These are phyloP conservation scores for Grapholita molesta DNA, from an alignment of 1,140 invertebrate genomes.

Conservation along the genomic window DNA sequence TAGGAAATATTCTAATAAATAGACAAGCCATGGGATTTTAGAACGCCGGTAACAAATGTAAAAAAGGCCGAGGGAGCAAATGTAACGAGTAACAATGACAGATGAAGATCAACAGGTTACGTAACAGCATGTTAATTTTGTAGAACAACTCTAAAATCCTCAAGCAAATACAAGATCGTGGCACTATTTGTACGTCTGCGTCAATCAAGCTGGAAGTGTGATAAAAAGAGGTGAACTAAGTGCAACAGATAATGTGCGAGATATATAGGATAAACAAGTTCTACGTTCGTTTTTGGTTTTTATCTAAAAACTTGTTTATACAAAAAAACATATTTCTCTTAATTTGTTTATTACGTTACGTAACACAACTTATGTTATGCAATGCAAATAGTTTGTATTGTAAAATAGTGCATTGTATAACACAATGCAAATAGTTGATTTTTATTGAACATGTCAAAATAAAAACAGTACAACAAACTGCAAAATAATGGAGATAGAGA, in stretches of 20 bases:
- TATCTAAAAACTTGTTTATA: no score
- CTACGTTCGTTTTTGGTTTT: not conserved
- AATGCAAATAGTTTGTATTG: no score
- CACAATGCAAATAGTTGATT: no score
- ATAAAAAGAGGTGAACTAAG: conserved; percentile 7
- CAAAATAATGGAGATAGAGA: no score
- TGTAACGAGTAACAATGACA: not conserved
- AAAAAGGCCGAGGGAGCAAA: not conserved
- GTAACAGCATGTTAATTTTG: conserved; percentile 26
- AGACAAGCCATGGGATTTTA: no score
- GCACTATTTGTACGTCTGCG: not conserved
- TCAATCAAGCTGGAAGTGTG: conserved; percentile 12
- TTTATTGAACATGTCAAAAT: no score
- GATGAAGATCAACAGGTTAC: conserved; percentile 24
- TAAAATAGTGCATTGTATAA: no score
- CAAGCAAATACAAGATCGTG: conserved; percentile 25
- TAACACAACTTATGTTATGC: not conserved
- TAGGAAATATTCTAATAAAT: no score
- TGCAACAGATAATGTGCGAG: not conserved
- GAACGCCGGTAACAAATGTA: not conserved
- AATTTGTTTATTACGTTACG: no score
- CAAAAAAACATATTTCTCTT: not conserved
- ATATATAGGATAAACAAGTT: not conserved
- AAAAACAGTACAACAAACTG: no score
- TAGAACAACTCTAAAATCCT: conserved; percentile 25